Evolutionary conservation across 2,113 vertebrate species (phyloP), one percentile per base, ranked within the genome.

Genomic region (Aix galericulata): DNA sequence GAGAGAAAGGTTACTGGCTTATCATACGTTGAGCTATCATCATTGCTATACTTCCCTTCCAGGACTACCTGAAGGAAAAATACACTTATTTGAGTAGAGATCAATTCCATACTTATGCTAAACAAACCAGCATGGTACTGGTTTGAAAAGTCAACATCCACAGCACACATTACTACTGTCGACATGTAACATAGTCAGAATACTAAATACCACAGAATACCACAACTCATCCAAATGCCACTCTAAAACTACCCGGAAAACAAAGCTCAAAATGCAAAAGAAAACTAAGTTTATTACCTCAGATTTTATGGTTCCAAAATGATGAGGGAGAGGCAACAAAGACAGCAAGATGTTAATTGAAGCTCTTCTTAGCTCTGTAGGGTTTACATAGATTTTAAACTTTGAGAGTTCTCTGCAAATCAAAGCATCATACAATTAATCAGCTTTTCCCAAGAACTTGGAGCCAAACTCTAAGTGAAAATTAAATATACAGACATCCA

Each of bases 311-410:
- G 99, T 99, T 93, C 99, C 99, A 98, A 99, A 99, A 95, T 99
- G 99, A 97, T 99, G 99, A n/a, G 99, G 99, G 88, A 99, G 98
- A 38, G 99, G 98, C 95, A 99, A 97, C 95, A 99, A 98, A 91
- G 99, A 98, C 29, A 99, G 98, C 79, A 99, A 98, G 94, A 99
- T 99, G 93, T 99, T 98, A 97, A 99, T 99, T 25, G 99, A 99
- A 92, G 99, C 98, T 98, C 99, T 98, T 97, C 99, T 98, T 95
- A 99, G 97, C 86, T 99, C 99, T 79, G 98, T 99, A 91, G 99
- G 99, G 95, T 99, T 99, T 96, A 99, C 98, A 97, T 99, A 99
- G 79, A 98, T 98, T 98, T 99, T 99, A 97, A 99, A 99, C 97
- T 99, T 99, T 79, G 98, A 99, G 84, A 99, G 98, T 86, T 99